Evolutionary conservation across 2,888 invertebrate species (phyloP), one percentile per base, ranked within the genome.

Genomic region (Homarus gammarus): DNA sequence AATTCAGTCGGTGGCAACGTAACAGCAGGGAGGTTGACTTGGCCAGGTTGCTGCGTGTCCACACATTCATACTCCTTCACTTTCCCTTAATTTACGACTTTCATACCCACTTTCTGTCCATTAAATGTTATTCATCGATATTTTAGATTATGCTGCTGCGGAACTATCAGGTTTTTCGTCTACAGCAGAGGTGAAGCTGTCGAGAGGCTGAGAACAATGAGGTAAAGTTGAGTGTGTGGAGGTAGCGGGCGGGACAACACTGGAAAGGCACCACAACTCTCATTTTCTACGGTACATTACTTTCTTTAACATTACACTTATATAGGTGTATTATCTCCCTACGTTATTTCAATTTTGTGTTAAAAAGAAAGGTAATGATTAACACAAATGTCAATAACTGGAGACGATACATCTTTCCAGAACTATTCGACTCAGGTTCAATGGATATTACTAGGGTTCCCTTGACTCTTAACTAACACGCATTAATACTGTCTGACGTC

Each of bases 351-450:
- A 8, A 8, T 12, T 44, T 5, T 22, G 3, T 64, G 64, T n/a
- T n/a, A 18, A 33, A 10, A 40, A 72, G 31, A 81, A 64, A 38
- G n/a, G 64, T 22, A 38, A 61, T 81, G 38, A 38, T 33, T 22
- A 81, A 36, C n/a, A 36, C 38, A 81, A n/a, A 38, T 27, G 38
- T 81, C 40, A 81, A 64, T 77, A 44, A 44, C 49, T 51, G 64
- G 27, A 56, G 56, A 8, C 75, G 61, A 15, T 75, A 78, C 68
- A 31, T 51, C 78, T 86, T 86, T 86, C 51, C 86, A 86, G 86
- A 82, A 82, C 44, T 70, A 38, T 82, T 78, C 78, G 78, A 49
- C 86, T 70, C n/a, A 22, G 38, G 36, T 68, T 78, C 78, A 70
- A 70, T 36, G 86, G 5, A 68, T 18, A 49, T n/a, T 86, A 70